Conservation (phyloP, 92 coral and sea anemone genomes). For the Virgularia gustaviana region DNA sequence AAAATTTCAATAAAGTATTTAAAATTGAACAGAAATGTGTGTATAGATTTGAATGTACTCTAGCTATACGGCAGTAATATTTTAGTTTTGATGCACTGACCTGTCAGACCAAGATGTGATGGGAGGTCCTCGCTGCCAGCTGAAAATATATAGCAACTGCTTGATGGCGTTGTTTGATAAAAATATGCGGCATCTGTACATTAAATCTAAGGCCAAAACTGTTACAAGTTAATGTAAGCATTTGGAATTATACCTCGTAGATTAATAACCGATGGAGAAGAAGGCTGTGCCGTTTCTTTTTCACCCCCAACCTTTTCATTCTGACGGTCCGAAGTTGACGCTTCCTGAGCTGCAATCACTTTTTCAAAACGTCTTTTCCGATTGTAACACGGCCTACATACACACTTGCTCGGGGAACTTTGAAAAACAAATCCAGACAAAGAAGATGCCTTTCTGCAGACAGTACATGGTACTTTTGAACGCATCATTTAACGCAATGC, state of each 20-base stretch:
- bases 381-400: neutral
- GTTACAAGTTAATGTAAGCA: neutral
- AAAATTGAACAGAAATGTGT: too few species aligned
- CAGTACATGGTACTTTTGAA: neutral
- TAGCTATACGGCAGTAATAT: too few species aligned
- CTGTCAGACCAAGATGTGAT: neutral
- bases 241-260: neutral
- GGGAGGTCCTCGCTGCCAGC: neutral
- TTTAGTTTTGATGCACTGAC: neutral
- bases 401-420: neutral
- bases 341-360: too few species aligned
- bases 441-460: neutral
- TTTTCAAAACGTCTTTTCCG: neutral
- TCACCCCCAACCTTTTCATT: neutral
- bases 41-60: too few species aligned
- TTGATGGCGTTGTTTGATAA: too few species aligned
- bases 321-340: too few species aligned
- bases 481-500: too few species aligned
- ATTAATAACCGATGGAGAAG: neutral
- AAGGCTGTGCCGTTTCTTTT: neutral
- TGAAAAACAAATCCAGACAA: neutral
- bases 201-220: too few species aligned
- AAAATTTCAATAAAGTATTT: too few species aligned
- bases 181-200: too few species aligned
- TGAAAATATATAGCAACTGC: too few species aligned